phyloP scores from a whole-genome alignment of 2,888 invertebrate genomes.

The Flabesymbios commensalis region DNA sequence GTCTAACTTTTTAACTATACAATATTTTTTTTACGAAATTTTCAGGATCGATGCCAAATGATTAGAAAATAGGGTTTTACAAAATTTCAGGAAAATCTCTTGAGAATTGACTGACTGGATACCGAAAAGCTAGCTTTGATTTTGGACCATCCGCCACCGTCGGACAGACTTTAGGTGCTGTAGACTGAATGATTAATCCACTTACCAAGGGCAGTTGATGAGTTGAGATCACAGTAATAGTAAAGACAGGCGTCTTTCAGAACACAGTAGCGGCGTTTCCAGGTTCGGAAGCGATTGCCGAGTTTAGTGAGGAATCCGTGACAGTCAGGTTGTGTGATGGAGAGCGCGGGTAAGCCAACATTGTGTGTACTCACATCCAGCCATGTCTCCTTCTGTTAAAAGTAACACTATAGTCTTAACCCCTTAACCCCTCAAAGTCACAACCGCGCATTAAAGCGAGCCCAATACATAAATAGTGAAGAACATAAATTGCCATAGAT shows the following conservation, averaged over 20 bases:
- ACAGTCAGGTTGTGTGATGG: slow-evolving; percentile 84
- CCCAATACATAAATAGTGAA: too few relatives aligned
- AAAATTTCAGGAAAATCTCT: too few relatives aligned
- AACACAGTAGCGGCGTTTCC: slow-evolving; percentile 91
- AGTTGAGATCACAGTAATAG: slow-evolving; percentile 86
- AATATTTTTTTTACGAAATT: too few relatives aligned
- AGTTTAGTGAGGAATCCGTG: slow-evolving; percentile 90
- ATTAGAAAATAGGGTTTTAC: too few relatives aligned
- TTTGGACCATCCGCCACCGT: too few relatives aligned
- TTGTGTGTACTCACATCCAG: slow-evolving; percentile 78
- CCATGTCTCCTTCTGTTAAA: slow-evolving; percentile 66
- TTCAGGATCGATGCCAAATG: too few relatives aligned
- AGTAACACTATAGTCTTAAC: background rate
- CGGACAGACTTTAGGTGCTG: too few relatives aligned
- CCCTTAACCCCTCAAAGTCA: background rate
- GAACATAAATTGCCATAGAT: too few relatives aligned
- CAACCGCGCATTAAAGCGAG: background rate
- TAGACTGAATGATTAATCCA: too few relatives aligned
- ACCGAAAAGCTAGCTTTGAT: too few relatives aligned
- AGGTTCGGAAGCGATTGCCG: slow-evolving; percentile 73
- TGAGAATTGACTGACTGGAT: too few relatives aligned
- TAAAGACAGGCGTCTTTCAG: slow-evolving; percentile 93
- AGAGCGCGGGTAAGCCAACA: slow-evolving; percentile 75
- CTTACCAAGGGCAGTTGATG: slow-evolving; percentile 81
- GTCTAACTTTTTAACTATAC: too few relatives aligned